phyloP scores from a whole-genome alignment of 2,888 invertebrate species.

The Yponomeuta sedellus region DNA sequence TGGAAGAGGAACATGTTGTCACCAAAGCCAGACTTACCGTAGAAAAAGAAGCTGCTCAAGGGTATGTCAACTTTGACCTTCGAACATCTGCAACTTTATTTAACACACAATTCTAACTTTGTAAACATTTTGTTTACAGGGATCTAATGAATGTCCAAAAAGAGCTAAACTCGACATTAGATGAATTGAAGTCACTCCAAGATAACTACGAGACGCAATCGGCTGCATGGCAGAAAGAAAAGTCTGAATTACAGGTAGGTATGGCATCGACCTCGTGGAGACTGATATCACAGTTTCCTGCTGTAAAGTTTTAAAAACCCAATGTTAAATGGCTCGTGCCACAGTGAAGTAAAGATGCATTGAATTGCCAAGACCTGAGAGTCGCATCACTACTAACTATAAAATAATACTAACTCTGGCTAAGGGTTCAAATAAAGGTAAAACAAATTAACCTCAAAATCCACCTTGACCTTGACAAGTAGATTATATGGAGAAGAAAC shows the following conservation, averaged over 20 bases:
- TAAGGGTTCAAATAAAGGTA: no score
- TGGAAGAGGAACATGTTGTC: slow-evolving; percentile 90
- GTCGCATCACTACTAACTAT: no score
- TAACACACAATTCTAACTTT: no score
- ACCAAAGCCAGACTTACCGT: slow-evolving; percentile 88
- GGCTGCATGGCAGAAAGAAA: slow-evolving; percentile 84
- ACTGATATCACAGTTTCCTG: no score
- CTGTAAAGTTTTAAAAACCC: no score
- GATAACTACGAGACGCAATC: slow-evolving; percentile 80
- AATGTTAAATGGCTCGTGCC: no score
- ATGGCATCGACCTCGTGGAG: neutral
- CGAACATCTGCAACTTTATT: neutral
- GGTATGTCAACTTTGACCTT: slow-evolving; percentile 50
- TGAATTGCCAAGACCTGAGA: no score
- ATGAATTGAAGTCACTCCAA: slow-evolving; percentile 79
- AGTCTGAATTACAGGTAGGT: slow-evolving; percentile 79
- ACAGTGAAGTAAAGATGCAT: no score
- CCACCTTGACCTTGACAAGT: no score
- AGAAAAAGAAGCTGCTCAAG: slow-evolving; percentile 87
- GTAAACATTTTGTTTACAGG: slow-evolving; percentile 48
- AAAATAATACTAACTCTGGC: no score
- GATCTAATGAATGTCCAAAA: slow-evolving; percentile 78
- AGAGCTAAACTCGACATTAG: slow-evolving; percentile 77
- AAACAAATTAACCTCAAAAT: no score
- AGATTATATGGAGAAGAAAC: no score